These are phyloP conservation scores for Phocoena sinus DNA, from an alignment of 2,113 vertebrate species.

Conservation along the genomic window DNA sequence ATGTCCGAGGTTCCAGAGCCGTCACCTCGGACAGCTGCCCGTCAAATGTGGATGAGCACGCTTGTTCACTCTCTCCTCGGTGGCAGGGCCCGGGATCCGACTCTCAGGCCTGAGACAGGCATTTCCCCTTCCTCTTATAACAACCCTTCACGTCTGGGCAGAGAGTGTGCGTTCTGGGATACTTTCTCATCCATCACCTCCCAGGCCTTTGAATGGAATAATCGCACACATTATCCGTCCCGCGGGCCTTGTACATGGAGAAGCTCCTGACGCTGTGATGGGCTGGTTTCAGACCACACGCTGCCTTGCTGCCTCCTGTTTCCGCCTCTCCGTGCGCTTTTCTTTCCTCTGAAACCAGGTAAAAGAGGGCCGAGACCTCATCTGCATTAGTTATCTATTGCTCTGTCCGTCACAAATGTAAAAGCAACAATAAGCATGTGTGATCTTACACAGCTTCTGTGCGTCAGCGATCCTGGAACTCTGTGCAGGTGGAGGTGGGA, in stretches of 20 bases:
- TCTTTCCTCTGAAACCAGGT: background rate
- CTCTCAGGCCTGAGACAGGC: background rate
- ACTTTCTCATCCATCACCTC: background rate
- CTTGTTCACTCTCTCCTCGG: fast-evolving
- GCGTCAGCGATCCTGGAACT: background rate
- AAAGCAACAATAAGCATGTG: background rate
- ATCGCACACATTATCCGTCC: background rate
- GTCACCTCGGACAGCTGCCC: background rate
- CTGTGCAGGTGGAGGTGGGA: background rate
- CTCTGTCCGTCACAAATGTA: fast-evolving
- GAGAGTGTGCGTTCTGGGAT: background rate
- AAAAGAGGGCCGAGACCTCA: background rate
- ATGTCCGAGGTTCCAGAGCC: background rate
- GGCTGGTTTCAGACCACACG: background rate
- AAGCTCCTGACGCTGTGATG: background rate
- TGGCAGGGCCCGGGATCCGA: background rate
- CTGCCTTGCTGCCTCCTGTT: background rate
- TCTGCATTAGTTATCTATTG: background rate
- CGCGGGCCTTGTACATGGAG: background rate
- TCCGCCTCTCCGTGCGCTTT: fast-evolving
- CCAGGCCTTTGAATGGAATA: background rate
- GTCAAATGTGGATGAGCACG: fast-evolving
- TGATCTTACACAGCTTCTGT: background rate
- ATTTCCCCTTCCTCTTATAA: background rate
- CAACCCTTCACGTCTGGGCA: background rate